A percentile compares a stretch with the other conserved stretches of the same genome.
Conservation (phyloP, 2,888 invertebrate species). For the Ectobius pallidus region DNA sequence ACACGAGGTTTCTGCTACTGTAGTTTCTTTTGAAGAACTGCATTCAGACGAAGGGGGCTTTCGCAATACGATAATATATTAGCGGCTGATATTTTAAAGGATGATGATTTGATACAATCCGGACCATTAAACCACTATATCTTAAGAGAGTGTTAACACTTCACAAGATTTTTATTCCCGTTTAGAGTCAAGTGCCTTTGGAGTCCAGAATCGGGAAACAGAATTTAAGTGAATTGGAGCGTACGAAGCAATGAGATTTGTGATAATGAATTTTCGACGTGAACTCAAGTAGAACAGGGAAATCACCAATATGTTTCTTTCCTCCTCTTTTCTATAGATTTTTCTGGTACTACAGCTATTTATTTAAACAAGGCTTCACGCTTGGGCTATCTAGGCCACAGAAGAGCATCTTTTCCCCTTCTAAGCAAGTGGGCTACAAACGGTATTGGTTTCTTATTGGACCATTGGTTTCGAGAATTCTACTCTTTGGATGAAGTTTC, state of each 20-base stretch:
- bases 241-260: neutral
- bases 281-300: conserved; percentile 10
- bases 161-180: no score
- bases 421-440: conserved; percentile 13
- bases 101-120: no score
- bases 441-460: conserved; percentile 38
- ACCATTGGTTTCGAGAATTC: conserved; percentile 33
- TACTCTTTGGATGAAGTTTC: conserved; percentile 33
- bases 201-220: neutral
- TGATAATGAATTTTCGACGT: conserved; percentile 14
- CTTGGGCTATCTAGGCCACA: conserved; percentile 31
- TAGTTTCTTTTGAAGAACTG: no score
- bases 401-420: neutral
- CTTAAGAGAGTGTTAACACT: no score
- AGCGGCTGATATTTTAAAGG: no score
- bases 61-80: no score
- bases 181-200: neutral
- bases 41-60: no score
- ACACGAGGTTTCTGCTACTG: no score
- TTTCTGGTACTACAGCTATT: conserved; percentile 20
- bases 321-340: neutral
- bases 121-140: no score
- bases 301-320: conserved; percentile 6
- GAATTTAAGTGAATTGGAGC: neutral
- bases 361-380: conserved; percentile 22